These are phyloP conservation scores for Epirrita christyi DNA, from an alignment of 2,888 invertebrate genomes.

Conservation along the genomic window DNA sequence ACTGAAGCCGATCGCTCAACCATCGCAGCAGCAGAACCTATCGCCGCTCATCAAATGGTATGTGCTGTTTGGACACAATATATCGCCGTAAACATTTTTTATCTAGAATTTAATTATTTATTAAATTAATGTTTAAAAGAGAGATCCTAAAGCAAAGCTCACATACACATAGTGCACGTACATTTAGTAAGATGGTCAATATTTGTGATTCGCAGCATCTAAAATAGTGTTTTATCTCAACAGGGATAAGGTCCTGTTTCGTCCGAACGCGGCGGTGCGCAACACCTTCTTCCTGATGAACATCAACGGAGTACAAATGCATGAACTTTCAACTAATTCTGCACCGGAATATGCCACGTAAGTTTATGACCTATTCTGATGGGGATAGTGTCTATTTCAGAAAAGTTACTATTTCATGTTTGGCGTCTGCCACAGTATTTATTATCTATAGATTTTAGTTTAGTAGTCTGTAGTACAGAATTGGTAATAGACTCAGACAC, in stretches of 20 bases:
- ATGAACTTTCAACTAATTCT: conserved; percentile 73
- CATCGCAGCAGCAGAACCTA: conserved; percentile 53
- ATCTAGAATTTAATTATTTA: too few relatives aligned
- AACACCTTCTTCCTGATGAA: conserved; percentile 82
- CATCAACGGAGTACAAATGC: conserved; percentile 79
- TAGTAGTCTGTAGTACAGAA: too few relatives aligned
- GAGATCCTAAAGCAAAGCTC: too few relatives aligned
- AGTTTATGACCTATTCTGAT: conserved; percentile 43
- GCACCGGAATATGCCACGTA: conserved; percentile 74
- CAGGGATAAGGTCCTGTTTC: conserved; percentile 79
- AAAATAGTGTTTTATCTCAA: conserved; percentile 17
- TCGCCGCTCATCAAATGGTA: conserved; percentile 79
- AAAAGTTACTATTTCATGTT: too few relatives aligned
- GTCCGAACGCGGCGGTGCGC: conserved; percentile 77
- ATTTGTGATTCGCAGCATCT: too few relatives aligned
- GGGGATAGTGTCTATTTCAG: not conserved
- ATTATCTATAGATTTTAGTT: too few relatives aligned
- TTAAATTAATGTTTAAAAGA: too few relatives aligned
- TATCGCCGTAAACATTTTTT: too few relatives aligned
- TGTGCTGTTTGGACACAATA: conserved; percentile 17
- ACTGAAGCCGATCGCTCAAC: conserved; percentile 69
- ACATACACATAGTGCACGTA: too few relatives aligned
- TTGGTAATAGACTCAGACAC: too few relatives aligned
- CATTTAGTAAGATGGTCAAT: too few relatives aligned
- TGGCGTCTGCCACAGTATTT: too few relatives aligned